These are phyloP conservation scores for Linnaemya vulpina DNA, from an alignment of 2,888 invertebrate species.

Conservation along the genomic window DNA sequence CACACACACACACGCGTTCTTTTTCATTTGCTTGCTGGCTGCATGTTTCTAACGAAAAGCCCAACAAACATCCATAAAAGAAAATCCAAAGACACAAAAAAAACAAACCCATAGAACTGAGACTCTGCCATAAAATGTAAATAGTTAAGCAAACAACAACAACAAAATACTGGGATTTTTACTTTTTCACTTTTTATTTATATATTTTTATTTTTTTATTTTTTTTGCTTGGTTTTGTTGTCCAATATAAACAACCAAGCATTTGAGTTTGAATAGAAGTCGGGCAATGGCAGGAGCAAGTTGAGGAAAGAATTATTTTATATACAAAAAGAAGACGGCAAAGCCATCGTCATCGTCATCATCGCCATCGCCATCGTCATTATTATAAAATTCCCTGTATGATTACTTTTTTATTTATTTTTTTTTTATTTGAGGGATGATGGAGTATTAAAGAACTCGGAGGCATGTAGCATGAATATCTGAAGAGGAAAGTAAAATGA, in stretches of 20 bases:
- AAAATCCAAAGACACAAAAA: conserved; percentile 25
- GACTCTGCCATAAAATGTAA: conserved; percentile 58
- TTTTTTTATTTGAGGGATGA: conserved; percentile 63
- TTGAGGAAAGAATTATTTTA: conserved; percentile 31
- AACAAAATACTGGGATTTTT: conserved; percentile 68
- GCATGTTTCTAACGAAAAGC: conserved; percentile 32
- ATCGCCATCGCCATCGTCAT: conserved; percentile 24
- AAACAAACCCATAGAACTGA: conserved; percentile 3
- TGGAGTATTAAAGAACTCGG: conserved; percentile 34
- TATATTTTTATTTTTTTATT: neutral
- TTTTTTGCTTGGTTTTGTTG: conserved; percentile 18
- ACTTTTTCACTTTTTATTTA: no score
- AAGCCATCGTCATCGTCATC: conserved; percentile 10
- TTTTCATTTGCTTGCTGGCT: neutral
- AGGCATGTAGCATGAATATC: neutral
- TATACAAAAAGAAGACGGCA: conserved; percentile 45
- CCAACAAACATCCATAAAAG: conserved; percentile 44
- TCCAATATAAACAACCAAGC: conserved; percentile 32
- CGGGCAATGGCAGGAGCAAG: conserved; percentile 22
- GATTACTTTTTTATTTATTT: conserved; percentile 26
- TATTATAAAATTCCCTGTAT: conserved; percentile 53
- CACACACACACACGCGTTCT: neutral
- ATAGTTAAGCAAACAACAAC: conserved; percentile 57
- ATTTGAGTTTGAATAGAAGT: conserved; percentile 61
- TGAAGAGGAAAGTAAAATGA: conserved; percentile 61